These are phyloP conservation scores for Anguilla pacifica DNA, from an alignment of 2,797 vertebrate species.

Conservation along the genomic window DNA sequence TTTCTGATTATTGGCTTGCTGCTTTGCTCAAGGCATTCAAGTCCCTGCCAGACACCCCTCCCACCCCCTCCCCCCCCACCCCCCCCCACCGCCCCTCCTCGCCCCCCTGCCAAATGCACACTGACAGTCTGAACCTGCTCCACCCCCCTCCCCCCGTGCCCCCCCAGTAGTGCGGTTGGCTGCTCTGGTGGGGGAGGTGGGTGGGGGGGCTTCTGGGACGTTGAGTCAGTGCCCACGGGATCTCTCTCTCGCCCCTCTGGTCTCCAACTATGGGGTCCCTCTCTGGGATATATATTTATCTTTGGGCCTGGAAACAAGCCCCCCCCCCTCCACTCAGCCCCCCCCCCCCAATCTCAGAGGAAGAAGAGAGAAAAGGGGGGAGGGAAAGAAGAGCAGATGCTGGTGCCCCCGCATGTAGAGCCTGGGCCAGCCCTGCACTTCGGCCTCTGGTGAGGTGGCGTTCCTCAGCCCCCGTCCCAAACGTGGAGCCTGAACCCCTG, in stretches of 20 bases:
- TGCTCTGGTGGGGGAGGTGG: conserved; percentile 38
- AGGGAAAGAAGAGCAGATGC: conserved; percentile 21
- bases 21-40: conserved; percentile 49
- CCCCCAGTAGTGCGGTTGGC: conserved; percentile 35
- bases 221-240: not conserved
- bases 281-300: conserved; percentile 20
- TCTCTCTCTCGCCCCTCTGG: not conserved
- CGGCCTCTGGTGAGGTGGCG: not conserved
- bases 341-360: not conserved
- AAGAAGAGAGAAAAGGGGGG: not conserved
- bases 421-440: not conserved
- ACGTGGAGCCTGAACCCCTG: too few relatives aligned
- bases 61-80: not conserved
- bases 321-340: not conserved
- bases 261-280: not conserved
- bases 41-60: conserved; percentile 58
- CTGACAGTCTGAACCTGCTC: too few relatives aligned
- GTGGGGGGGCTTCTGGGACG: conserved; percentile 19
- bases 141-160: too few relatives aligned
- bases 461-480: not conserved
- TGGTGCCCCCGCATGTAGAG: not conserved
- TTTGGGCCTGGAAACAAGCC: conserved; percentile 1
- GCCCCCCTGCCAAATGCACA: too few relatives aligned
- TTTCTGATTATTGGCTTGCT: conserved; percentile 69
- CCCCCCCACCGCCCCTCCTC: conserved; percentile 33